phyloP scores from a whole-genome alignment of 2,888 invertebrate genomes.

The Pachliopta kotzebuea region DNA sequence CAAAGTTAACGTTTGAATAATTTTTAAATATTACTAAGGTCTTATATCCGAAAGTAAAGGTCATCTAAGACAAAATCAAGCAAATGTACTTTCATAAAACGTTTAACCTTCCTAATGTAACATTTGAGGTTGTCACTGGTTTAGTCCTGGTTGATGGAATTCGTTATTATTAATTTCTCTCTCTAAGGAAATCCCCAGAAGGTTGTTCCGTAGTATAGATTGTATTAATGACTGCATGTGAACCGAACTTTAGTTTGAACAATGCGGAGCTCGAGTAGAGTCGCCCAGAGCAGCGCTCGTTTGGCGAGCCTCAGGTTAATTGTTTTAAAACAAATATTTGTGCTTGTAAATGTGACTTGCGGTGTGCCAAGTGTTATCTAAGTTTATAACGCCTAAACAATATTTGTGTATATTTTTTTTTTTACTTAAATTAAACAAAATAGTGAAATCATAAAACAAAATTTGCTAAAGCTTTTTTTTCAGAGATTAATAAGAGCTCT shows the following conservation, averaged over 20 bases:
- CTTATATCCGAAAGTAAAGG: background rate
- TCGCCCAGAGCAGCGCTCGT: slow-evolving; percentile 59
- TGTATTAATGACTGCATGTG: slow-evolving; percentile 47
- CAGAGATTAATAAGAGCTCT: background rate
- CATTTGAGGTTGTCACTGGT: slow-evolving; percentile 12
- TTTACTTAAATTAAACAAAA: background rate
- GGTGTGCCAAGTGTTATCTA: slow-evolving; percentile 11
- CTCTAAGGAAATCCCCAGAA: slow-evolving; percentile 50
- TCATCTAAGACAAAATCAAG: background rate
- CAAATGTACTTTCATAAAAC: slow-evolving; percentile 2
- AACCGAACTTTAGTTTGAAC: slow-evolving; percentile 61
- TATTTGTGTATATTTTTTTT: slow-evolving; percentile 5
- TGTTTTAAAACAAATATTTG: slow-evolving; percentile 20
- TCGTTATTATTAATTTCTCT: slow-evolving; percentile 30
- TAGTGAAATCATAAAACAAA: background rate
- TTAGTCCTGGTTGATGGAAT: slow-evolving; percentile 20
- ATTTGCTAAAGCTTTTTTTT: background rate
- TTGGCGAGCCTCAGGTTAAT: slow-evolving; percentile 61
- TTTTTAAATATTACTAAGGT: background rate
- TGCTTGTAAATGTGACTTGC: slow-evolving; percentile 13
- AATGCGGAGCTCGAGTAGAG: slow-evolving; percentile 71
- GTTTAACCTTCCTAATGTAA: slow-evolving; percentile 17
- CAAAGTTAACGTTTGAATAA: background rate
- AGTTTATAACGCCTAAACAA: background rate
- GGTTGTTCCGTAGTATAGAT: slow-evolving; percentile 50